Conservation (phyloP, 2,888 invertebrate genomes). For the Spisula solida region DNA sequence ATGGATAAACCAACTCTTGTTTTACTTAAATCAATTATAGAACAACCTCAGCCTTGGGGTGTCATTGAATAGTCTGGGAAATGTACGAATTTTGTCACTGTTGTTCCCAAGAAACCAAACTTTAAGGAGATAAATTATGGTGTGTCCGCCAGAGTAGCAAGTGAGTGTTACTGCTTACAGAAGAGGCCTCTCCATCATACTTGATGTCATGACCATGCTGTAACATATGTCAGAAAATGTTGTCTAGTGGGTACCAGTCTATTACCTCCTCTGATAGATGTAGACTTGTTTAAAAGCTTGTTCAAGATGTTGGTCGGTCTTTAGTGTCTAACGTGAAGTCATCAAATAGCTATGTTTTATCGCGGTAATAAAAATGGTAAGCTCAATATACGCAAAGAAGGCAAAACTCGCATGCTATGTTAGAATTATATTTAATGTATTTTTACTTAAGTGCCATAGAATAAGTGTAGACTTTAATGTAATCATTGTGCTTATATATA, state of each 20-base stretch:
- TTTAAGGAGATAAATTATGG: too few species aligned
- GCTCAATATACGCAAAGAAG: too few species aligned
- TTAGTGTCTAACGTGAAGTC: too few species aligned
- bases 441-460: neutral
- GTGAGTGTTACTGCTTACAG: too few species aligned
- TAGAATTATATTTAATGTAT: neutral
- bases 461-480: neutral
- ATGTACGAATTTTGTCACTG: too few species aligned
- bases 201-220: neutral
- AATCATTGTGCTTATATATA: neutral
- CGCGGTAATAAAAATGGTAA: too few species aligned
- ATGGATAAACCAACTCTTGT: neutral
- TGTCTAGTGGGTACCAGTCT: neutral
- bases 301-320: neutral
- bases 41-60: too few species aligned
- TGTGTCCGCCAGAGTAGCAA: too few species aligned
- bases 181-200: neutral
- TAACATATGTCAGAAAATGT: neutral
- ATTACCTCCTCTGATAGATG: neutral
- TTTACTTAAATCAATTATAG: neutral
- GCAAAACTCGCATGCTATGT: too few species aligned
- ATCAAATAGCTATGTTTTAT: too few species aligned
- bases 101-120: too few species aligned
- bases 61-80: too few species aligned
- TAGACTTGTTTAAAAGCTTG: neutral